Evolutionary conservation across 2,797 vertebrate species (phyloP), one percentile per base, ranked within the genome.

Genomic region (Nasua narica): DNA sequence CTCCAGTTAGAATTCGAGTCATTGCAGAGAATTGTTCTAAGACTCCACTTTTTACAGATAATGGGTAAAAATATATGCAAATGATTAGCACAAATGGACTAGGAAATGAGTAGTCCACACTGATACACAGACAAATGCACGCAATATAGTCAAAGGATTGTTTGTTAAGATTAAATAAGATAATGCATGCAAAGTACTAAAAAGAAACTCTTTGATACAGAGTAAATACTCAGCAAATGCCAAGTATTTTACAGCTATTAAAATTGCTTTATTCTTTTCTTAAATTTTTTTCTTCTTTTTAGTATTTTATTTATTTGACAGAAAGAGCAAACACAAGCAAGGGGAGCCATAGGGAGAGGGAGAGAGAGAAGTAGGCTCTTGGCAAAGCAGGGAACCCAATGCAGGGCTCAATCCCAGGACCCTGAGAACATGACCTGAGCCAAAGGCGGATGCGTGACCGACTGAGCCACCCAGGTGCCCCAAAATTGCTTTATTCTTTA

Each of bases 201-300:
- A 62, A 76, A 94, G 81, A 32, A 60, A n/a, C 14, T 35, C 27
- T 88, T n/a, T 87, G 29, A 16, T 56, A 70, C 67, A 72, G 9
- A 89, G 29, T 76, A 92, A 92, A 16, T 70, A 85, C 25, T 90
- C 50, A 70, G 27, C 16, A 91, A 90, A 37, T 76, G 40, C 60
- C 11, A n/a, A 48, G 2, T 72, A 82, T 96, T 93, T 96, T 87
- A 48, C 19, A 90, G 15, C 91, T 95, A 27, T 70, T 79, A n/a
- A 78, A 65, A 83, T 79, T 46, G 23, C 21, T 52, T 87, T 70
- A 84, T 56, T 70, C 58, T 23, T 90, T 81, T 56, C 23, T 23
- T 25, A 56, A 56, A 12, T 58, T 27, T 27, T 58, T 27, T 58
- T 58, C 23, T 56, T 23, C 43, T 43, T 56, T 56, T 25, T 56